A percentile compares a stretch with the other conserved stretches of the same genome.
Conservation (phyloP, 1,140 invertebrate species). For the Heliconius melpomene region DNA sequence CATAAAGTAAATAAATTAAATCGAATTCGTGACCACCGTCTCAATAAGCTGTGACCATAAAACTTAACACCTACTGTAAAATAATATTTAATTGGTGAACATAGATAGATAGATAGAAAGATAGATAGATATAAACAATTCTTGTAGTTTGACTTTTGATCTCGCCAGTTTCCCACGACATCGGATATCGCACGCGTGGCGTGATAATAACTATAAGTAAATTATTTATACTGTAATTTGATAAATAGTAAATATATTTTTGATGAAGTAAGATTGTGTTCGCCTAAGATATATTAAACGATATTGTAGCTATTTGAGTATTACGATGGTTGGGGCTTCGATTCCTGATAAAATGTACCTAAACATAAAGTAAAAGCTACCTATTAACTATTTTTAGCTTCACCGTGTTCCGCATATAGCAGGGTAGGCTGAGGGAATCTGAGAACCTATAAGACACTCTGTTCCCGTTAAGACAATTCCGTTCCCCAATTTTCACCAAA, state of each 20-base stretch:
- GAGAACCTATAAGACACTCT: too few relatives aligned
- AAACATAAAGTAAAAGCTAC: too few relatives aligned
- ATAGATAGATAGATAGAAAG: background rate
- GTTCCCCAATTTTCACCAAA: too few relatives aligned
- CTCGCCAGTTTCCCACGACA: conserved; percentile 47
- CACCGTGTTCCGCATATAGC: too few relatives aligned
- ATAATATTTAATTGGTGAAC: background rate
- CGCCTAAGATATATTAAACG: background rate
- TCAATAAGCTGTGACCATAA: conserved; percentile 5
- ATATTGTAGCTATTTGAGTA: background rate
- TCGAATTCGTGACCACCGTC: background rate
- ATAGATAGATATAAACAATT: background rate
- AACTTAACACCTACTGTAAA: background rate
- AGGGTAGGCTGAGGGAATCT: too few relatives aligned
- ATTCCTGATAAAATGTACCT: too few relatives aligned
- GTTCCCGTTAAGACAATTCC: too few relatives aligned
- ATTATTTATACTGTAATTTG: background rate
- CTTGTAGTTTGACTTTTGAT: conserved; percentile 9
- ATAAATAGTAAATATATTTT: background rate
- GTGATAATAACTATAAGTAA: background rate
- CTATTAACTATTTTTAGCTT: too few relatives aligned
- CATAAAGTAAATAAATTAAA: background rate
- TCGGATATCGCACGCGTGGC: conserved; percentile 41
- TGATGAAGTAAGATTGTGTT: background rate
- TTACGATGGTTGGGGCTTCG: too few relatives aligned